Base-by-base conservation (phyloP, 2,888 invertebrate species). In the Caenorhabditis auriculariae region DNA sequence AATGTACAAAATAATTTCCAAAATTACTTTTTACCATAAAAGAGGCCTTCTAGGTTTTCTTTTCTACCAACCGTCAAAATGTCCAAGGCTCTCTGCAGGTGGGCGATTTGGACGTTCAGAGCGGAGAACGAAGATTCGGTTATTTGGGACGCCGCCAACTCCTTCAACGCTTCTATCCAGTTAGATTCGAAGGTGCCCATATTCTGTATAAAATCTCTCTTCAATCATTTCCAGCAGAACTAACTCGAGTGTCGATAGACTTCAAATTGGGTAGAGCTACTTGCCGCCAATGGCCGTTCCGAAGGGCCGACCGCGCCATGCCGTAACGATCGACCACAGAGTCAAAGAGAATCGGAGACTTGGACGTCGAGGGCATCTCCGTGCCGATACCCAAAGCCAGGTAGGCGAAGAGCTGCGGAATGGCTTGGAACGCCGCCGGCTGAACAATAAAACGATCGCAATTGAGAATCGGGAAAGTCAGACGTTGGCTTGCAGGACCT, bases 231-330 rank as follows among this genome's bases (percentile, higher is more conserved):
- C 5, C 3, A 15, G 12, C 21, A 17, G 23, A 3, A 17, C 50
- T 21, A 21, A 62, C 62, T 21, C 9, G 26, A 1, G 39, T 50
- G 21, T 53, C 37, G 6, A 69, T 60, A 4, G 15, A 19, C 3
- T 45, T 24, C 21, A 72, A 29, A 38, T 66, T 64, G 4, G 62
- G 54, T 4, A 44, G 15, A 1, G 69, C 68, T 1, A 65, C 58
- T n/a, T 21, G 35, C 4, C 49, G 54, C 72, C 68, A 70, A 9
- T 70, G 68, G 17, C 72, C 72, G 39, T 68, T 70, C 23, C 72
- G 28, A 19, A 72, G 50, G 2, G 70, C 72, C n/a, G 43, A 60
- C 38, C 60, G 50, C n/a, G 68, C 68, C n/a, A 66, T 56, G 41
- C 54, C 50, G 37, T 65, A 70, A 26, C 54, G 54, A 26, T 38